Evolutionary conservation across 2,113 vertebrate species (phyloP), one percentile per base, ranked within the genome.

Genomic region (Eupsittula cactorum): DNA sequence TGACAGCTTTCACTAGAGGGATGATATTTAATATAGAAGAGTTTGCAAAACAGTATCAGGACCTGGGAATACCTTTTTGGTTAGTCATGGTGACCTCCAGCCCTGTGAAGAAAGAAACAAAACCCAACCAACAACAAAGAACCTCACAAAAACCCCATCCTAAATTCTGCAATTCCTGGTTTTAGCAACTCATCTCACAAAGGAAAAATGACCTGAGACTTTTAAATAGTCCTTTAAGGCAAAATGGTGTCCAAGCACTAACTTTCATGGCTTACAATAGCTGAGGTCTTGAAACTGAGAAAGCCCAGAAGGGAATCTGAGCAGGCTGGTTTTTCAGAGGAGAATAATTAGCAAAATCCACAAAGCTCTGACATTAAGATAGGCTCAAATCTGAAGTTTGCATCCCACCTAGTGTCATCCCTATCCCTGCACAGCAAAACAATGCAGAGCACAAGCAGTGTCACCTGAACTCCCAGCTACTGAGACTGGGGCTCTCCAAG

Each of bases 1-100:
- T 98, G 98, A 98, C 98, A 98, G 97, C 97, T 97, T 96, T 97
- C 96, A 87, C 90, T 95, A 42, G 90, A 98, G 92, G 96, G 95
- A 95, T 93, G 87, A 92, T 93, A 85, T 97, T 98, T 98, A 98
- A 98, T 98, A 96, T 77, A 94, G 87, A 98, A 91, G 93, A 96
- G 97, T 95, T 97, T 97, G 78, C 71, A 96, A 95, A 97, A 97
- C 97, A 96, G 86, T 73, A 88, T 83, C 35, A 71, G 71, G 91
- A 87, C 77, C 86, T 53, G 50, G 91, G 97, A 92, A 97, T 95
- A 93, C 96, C 93, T 97, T 96, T 94, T 59, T 88, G 65, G 76
- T 90, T 95, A 97, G 91, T 97, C 97, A 97, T 28, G 16, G 52
- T 96, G 94, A 91, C 97, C 93, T 91, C 59, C 55, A 94, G 75